A percentile compares a stretch with the other conserved stretches of the same genome.
Conservation (phyloP, 2,888 invertebrate species). For the Sepioteuthis lessoniana region DNA sequence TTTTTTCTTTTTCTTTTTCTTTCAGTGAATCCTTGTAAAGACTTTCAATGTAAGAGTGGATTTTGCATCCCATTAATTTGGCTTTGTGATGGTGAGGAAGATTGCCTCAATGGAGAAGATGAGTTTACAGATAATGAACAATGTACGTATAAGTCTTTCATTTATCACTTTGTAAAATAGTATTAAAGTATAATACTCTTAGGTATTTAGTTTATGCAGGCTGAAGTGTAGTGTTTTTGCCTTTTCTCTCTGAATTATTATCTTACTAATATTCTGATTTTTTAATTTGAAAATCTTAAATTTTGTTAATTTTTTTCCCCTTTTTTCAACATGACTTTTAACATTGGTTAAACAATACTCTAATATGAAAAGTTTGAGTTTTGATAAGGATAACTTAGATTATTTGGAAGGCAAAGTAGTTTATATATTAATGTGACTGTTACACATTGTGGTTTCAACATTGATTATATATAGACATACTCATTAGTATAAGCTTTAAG, state of each 20-base stretch:
- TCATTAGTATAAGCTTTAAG: no score
- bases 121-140: not conserved
- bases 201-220: not conserved
- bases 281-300: not conserved
- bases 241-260: not conserved
- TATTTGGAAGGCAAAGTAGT: not conserved
- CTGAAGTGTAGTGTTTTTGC: conserved; percentile 6
- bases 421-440: no score
- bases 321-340: not conserved
- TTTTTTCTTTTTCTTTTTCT: not conserved
- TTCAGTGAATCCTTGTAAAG: not conserved
- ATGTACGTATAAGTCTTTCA: not conserved
- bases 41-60: not conserved
- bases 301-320: not conserved
- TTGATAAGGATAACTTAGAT: not conserved
- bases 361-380: not conserved
- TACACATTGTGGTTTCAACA: not conserved
- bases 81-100: not conserved
- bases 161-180: not conserved
- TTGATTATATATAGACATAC: not conserved
- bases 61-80: not conserved
- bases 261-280: not conserved
- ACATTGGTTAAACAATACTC: not conserved
- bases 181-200: not conserved
- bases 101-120: not conserved